Conservation (phyloP, 2,888 invertebrate species). For the Stenolophus ochropezus region DNA sequence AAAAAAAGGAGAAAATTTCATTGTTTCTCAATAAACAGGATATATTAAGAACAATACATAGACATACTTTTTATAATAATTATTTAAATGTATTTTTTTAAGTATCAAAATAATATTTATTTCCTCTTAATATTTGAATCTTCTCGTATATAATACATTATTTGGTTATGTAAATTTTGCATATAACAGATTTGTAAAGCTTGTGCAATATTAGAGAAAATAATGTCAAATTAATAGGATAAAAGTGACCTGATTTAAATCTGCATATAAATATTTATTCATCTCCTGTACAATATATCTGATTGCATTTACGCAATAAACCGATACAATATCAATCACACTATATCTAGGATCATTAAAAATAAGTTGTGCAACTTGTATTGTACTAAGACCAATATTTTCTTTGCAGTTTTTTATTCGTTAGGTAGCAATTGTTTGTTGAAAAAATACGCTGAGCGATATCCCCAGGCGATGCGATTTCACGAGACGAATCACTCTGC, state of each 20-base stretch:
- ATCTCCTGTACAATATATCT: slow-evolving; percentile 21
- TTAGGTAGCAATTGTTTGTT: slow-evolving; percentile 17
- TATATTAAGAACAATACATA: too few species aligned
- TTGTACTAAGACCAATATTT: slow-evolving; percentile 1
- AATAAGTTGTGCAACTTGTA: slow-evolving; percentile 7
- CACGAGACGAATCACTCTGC: not conserved
- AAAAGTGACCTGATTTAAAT: not conserved
- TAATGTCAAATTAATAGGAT: not conserved
- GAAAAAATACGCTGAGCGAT: not conserved
- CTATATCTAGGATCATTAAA: slow-evolving; percentile 8
- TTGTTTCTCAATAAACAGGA: too few species aligned
- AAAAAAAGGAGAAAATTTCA: too few species aligned
- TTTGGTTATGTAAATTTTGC: not conserved
- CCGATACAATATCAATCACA: slow-evolving; percentile 20
- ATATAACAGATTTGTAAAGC: not conserved
- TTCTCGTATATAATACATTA: too few species aligned
- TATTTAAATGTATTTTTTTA: too few species aligned
- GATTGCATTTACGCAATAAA: slow-evolving; percentile 24
- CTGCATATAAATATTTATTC: slow-evolving; percentile 21
- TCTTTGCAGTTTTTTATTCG: slow-evolving; percentile 4
- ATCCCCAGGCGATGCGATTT: not conserved
- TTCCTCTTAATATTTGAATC: too few species aligned
- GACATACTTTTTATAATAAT: too few species aligned
- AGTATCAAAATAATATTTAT: too few species aligned
- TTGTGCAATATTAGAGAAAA: not conserved